Conservation (phyloP, 2,888 invertebrate species). For the Drosophila nigricruria region DNA sequence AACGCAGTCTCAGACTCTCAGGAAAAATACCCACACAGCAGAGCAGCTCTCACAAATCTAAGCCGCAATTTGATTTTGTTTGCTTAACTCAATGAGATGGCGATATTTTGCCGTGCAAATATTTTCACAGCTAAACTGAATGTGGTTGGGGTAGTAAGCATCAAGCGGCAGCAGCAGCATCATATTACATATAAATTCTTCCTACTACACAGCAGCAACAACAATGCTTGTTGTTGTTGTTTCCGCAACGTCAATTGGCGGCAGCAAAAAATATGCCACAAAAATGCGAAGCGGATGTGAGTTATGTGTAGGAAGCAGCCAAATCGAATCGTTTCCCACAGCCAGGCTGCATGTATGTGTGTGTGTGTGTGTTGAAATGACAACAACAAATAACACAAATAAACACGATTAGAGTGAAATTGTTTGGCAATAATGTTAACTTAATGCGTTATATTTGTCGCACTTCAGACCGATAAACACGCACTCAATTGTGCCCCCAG, state of each 20-base stretch:
- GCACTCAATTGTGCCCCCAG: slow-evolving; percentile 59
- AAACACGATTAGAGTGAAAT: slow-evolving; percentile 79
- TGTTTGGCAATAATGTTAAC: slow-evolving; percentile 81
- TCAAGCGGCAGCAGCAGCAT: slow-evolving; percentile 26
- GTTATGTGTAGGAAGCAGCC: slow-evolving; percentile 64
- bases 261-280: slow-evolving; percentile 45
- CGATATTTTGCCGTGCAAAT: slow-evolving; percentile 55
- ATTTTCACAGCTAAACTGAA: slow-evolving; percentile 58
- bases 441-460: slow-evolving; percentile 81
- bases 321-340: slow-evolving; percentile 54
- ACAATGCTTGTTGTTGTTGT: slow-evolving; percentile 15
- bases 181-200: slow-evolving; percentile 54
- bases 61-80: slow-evolving; percentile 62
- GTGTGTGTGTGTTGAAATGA: slow-evolving; percentile 31
- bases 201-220: neutral
- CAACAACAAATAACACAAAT: slow-evolving; percentile 71
- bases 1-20: neutral
- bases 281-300: slow-evolving; percentile 68
- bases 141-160: slow-evolving; percentile 14
- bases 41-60: slow-evolving; percentile 25
- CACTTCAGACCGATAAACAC: slow-evolving; percentile 73
- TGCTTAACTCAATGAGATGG: slow-evolving; percentile 63
- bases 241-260: slow-evolving; percentile 38
- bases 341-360: neutral
- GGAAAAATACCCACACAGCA: neutral